Percentiles rank a stretch among this genome's conserved stretches.
Conservation (phyloP, 2,888 invertebrate genomes). For the Eupithecia centaureata region DNA sequence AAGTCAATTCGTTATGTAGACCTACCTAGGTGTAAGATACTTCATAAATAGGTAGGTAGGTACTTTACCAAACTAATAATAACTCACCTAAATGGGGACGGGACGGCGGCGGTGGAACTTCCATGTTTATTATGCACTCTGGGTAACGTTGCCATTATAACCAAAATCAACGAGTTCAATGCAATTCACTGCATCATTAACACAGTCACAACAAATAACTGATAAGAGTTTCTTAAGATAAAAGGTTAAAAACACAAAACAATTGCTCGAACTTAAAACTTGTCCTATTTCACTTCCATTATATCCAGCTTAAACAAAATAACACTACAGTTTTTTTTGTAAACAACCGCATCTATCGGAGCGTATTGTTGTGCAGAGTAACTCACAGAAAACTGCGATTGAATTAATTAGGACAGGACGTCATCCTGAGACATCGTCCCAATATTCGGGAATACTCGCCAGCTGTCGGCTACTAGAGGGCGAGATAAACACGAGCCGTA, state of each 20-base stretch:
- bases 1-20: not conserved
- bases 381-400: constrained; percentile 57
- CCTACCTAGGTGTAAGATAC: not conserved
- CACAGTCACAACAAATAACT: constrained; percentile 30
- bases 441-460: constrained; percentile 65
- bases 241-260: constrained; percentile 11
- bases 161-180: constrained; percentile 40
- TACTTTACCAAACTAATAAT: constrained; percentile 35
- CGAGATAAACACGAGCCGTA: constrained; percentile 18
- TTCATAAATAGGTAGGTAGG: not conserved
- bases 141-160: constrained; percentile 76
- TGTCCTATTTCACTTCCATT: not conserved
- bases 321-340: constrained; percentile 10
- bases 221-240: constrained; percentile 21
- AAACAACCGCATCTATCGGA: constrained; percentile 25
- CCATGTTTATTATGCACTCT: constrained; percentile 73
- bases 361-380: constrained; percentile 45
- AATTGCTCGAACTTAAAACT: constrained; percentile 12
- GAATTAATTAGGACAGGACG: constrained; percentile 62
- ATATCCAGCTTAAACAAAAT: not conserved
- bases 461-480: constrained; percentile 45
- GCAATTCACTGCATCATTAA: constrained; percentile 38
- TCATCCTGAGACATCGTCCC: constrained; percentile 55
- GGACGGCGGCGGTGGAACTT: constrained; percentile 56
- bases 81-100: constrained; percentile 75